Conservation (phyloP, 2,113 vertebrate species). For the Erythrocebus patas region DNA sequence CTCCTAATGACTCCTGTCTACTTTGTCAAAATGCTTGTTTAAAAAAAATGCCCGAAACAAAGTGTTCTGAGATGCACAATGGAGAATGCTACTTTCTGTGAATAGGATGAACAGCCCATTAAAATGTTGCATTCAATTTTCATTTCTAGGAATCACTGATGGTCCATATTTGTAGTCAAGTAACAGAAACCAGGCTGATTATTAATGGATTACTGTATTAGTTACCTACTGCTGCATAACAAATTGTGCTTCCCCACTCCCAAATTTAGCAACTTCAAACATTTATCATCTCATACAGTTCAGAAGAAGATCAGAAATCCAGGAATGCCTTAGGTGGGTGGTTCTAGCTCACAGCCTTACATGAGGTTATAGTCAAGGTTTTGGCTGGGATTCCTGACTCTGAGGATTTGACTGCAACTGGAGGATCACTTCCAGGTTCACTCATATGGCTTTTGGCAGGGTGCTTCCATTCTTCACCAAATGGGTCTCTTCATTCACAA, state of each 20-base stretch:
- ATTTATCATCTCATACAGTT: not conserved
- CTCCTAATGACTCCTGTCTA: not conserved
- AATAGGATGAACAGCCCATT: not conserved
- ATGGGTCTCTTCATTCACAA: not conserved
- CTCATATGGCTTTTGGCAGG: not conserved
- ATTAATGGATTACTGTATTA: not conserved
- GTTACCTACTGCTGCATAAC: not conserved
- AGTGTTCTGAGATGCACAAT: not conserved
- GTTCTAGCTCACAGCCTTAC: not conserved
- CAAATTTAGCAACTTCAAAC: not conserved
- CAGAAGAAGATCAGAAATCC: not conserved
- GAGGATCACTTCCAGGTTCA: not conserved
- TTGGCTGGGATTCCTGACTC: not conserved
- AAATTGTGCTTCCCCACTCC: not conserved
- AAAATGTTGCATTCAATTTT: not conserved
- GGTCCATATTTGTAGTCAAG: not conserved
- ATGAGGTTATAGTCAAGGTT: not conserved
- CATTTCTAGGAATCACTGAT: not conserved
- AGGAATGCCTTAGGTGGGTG: not conserved
- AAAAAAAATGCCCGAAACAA: not conserved
- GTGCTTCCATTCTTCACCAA: not conserved
- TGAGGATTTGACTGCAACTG: not conserved
- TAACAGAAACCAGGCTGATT: not conserved
- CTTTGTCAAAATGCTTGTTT: not conserved
- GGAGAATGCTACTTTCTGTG: not conserved